Conservation (phyloP, 2,888 invertebrate genomes). For the Agrypnus murinus region DNA sequence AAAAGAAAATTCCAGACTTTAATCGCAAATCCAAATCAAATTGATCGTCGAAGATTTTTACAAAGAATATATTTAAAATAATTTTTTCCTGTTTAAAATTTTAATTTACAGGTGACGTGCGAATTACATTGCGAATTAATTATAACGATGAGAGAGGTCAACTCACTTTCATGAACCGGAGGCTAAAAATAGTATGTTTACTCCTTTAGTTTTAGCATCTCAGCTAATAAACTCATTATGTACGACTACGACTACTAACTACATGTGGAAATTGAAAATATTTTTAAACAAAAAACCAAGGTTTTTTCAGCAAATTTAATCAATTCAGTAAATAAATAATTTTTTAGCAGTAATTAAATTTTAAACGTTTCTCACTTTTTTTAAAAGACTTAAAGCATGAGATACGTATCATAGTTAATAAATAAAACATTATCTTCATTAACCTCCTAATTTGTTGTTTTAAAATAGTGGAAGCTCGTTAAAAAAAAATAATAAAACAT, state of each 20-base stretch:
- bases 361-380: conserved; percentile 8
- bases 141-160: conserved; percentile 19
- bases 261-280: no score
- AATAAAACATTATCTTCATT: conserved; percentile 3
- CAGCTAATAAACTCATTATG: conserved; percentile 22
- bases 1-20: conserved; percentile 9
- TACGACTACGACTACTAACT: no score
- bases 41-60: neutral
- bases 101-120: conserved; percentile 14
- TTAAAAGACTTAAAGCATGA: neutral
- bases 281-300: no score
- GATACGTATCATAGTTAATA: neutral
- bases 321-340: no score
- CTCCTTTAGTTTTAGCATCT: neutral
- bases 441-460: conserved; percentile 1
- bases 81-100: neutral
- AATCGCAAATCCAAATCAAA: neutral
- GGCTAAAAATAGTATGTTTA: conserved; percentile 12
- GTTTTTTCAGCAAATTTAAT: no score
- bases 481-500: neutral
- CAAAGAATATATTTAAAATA: conserved; percentile 1
- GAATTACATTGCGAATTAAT: conserved; percentile 16
- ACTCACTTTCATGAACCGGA: conserved; percentile 21
- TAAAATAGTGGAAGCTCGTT: conserved; percentile 6
- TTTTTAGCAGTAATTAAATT: no score